Base-by-base conservation (phyloP, 2,113 vertebrate genomes). In the Lepisosteus osseus region DNA sequence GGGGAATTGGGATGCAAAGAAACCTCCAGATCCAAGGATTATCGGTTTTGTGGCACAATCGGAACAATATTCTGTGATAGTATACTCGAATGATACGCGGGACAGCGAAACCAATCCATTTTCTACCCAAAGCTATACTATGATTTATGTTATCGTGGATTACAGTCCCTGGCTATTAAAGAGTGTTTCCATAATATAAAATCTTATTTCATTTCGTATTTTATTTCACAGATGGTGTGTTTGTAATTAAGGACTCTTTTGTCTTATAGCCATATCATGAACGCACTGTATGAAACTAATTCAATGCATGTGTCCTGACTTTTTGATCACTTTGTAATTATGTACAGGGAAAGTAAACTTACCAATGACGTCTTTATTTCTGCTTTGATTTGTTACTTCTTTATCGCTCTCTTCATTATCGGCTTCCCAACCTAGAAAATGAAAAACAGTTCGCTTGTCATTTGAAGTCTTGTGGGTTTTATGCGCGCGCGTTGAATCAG, bases 321-420 rank as follows among this genome's bases (percentile, higher is more conserved):
- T 1, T 29, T 29, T 29, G 0, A 29, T 29, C 29, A 29, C 29
- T 29, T 29, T 29, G 29, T 29, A 29, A 29, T 29, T 29, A 2
- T 29, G 29, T 29, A 29, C 29, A 29, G 47, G 5, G 47, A 51
- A 51, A 51, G 47, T 6, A 6, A 51, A 87, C 90, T 90, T 88
- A 93, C 91, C 89, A 9, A 51, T 6, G 47, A 51, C 5, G 72
- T 82, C 84, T 84, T 83, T 56, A 83, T 80, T 78, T 79, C 72
- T 79, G 83, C 74, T 81, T 77, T 85, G 61, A 83, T 76, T 80
- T 75, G 74, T 86, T 43, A 83, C 74, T 68, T 70, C 78, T 75
- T 78, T 90, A 82, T 90, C 82, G 72, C 82, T 78, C 78, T 84
- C 86, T 84, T 89, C 87, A 85, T 86, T 73, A 81, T 87, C 82